These are phyloP conservation scores for Malacoctenus gilli DNA, from an alignment of 2,797 vertebrate species.

Conservation along the genomic window DNA sequence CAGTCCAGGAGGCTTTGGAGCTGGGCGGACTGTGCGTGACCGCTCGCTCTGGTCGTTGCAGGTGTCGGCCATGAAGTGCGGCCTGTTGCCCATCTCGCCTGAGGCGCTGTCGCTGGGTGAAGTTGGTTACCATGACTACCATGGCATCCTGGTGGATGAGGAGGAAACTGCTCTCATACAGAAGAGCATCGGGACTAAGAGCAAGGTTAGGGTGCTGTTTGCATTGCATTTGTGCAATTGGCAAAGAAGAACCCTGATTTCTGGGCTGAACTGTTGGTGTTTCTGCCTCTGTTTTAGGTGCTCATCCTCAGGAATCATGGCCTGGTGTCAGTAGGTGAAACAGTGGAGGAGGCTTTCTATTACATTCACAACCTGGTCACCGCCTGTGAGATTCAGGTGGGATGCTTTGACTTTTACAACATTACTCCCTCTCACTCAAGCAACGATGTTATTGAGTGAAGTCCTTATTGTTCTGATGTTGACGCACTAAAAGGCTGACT, in stretches of 20 bases:
- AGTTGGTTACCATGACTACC: slow-evolving; percentile 95
- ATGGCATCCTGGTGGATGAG: slow-evolving; percentile 93
- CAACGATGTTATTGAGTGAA: too few species aligned
- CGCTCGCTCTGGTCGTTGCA: too few species aligned
- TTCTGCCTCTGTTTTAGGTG: slow-evolving; percentile 77
- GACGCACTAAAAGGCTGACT: too few species aligned
- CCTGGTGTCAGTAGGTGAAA: slow-evolving; percentile 92
- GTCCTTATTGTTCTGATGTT: too few species aligned
- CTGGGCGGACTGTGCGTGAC: too few species aligned
- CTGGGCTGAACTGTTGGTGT: too few species aligned
- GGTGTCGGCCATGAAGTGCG: slow-evolving; percentile 98
- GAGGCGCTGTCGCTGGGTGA: slow-evolving; percentile 94
- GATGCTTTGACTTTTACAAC: too few species aligned
- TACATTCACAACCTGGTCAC: slow-evolving; percentile 95
- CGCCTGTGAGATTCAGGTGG: slow-evolving; percentile 98
- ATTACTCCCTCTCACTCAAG: too few species aligned
- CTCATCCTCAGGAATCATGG: slow-evolving; percentile 97
- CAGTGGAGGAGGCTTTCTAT: slow-evolving; percentile 96
- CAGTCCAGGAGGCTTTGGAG: too few species aligned
- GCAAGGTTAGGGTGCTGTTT: slow-evolving; percentile 84
- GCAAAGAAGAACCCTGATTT: too few species aligned
- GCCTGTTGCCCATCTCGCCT: slow-evolving; percentile 94
- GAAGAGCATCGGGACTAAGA: slow-evolving; percentile 91
- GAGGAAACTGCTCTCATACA: slow-evolving; percentile 91
- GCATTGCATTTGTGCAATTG: background rate